These are phyloP conservation scores for Okamejei kenojei DNA, from an alignment of 2,797 vertebrate genomes.

Conservation along the genomic window DNA sequence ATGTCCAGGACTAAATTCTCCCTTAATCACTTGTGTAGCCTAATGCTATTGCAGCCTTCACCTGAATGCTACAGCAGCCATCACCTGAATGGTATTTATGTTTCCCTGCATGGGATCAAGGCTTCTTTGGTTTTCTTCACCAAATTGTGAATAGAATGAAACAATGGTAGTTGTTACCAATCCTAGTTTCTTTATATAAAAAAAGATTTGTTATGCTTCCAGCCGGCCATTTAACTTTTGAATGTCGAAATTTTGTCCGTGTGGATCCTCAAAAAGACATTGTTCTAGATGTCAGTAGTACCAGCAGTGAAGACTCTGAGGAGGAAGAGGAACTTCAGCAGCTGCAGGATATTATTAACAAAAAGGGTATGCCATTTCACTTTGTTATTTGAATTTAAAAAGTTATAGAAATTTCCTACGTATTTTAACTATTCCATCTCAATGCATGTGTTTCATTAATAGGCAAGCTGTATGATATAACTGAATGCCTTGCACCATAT, in stretches of 20 bases:
- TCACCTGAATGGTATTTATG: background rate
- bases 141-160: background rate
- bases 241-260: conserved; percentile 92
- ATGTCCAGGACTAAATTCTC: background rate
- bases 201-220: conserved; percentile 43
- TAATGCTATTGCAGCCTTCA: background rate
- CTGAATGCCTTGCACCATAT: background rate
- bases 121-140: background rate
- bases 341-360: conserved; percentile 47
- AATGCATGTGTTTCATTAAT: background rate
- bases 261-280: conserved; percentile 96
- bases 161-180: background rate
- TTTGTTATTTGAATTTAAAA: background rate
- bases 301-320: conserved; percentile 88
- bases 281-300: conserved; percentile 94
- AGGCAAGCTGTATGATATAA: background rate
- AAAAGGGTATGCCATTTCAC: conserved; percentile 24
- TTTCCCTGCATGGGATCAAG: background rate
- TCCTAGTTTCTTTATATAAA: background rate
- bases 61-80: background rate
- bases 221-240: conserved; percentile 96
- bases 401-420: background rate
- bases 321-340: conserved; percentile 59
- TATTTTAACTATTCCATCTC: background rate
- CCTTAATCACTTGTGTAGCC: background rate